phyloP scores from a whole-genome alignment of 2,113 vertebrate species.

The Scolopax mira region DNA sequence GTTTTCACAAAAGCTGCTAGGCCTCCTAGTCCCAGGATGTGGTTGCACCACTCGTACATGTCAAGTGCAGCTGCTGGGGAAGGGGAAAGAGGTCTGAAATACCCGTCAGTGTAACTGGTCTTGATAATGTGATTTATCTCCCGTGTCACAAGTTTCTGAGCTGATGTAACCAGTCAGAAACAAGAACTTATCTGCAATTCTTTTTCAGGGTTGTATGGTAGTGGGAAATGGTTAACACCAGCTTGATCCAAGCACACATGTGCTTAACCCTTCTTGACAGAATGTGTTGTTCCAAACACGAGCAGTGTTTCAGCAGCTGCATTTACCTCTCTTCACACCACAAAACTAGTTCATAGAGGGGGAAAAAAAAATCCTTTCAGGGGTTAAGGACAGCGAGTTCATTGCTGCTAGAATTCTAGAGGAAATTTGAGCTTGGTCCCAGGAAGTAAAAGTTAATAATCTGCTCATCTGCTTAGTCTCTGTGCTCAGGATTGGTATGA shows the following conservation, averaged over 20 bases:
- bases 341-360: background rate
- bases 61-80: background rate
- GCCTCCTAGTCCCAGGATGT: background rate
- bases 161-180: background rate
- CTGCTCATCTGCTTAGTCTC: background rate
- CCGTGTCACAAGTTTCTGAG: background rate
- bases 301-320: background rate
- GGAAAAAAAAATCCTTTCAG: background rate
- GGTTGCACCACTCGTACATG: rapidly evolving
- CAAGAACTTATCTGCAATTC: background rate
- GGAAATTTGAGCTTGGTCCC: background rate
- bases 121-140: background rate
- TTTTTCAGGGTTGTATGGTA: background rate
- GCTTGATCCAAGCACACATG: background rate
- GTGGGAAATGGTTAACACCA: background rate
- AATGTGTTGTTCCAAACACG: rapidly evolving
- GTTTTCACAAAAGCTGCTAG: background rate
- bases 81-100: background rate
- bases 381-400: background rate
- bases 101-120: background rate
- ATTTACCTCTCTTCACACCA: background rate
- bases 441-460: background rate
- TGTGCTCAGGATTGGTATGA: background rate
- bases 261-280: background rate
- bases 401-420: background rate